Evolutionary conservation across 1,140 invertebrate species (phyloP).

Genomic region (Chlorops oryzae): DNA sequence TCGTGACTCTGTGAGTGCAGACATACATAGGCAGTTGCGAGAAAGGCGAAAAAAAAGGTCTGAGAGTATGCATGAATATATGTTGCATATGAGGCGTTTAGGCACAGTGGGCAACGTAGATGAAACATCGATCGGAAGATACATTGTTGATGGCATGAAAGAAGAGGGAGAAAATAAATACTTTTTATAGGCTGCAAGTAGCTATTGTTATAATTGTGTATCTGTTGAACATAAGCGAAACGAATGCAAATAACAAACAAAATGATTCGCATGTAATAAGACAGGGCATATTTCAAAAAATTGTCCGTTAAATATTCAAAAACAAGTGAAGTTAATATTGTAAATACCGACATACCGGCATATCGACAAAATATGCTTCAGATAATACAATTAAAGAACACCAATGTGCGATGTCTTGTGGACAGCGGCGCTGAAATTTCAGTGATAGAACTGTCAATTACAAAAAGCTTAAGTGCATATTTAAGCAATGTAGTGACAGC

Average conservation of each 20-base stretch:
- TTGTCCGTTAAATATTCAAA: neutral
- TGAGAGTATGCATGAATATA: conserved; percentile 4
- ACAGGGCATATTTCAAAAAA: no score
- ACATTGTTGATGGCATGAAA: conserved; percentile 1
- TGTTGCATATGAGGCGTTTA: neutral
- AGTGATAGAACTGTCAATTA: neutral
- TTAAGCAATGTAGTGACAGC: neutral
- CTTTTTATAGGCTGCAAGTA: neutral
- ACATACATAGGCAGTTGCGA: neutral
- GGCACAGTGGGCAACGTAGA: neutral
- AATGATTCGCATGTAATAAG: conserved; percentile 3
- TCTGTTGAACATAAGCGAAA: neutral
- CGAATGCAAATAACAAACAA: neutral
- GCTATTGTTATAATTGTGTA: neutral
- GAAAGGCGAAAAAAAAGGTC: neutral
- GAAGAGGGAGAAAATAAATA: neutral
- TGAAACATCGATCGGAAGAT: neutral
- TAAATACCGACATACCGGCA: neutral
- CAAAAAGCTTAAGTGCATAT: neutral
- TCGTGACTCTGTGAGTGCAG: neutral
- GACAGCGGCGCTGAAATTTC: conserved; percentile 1
- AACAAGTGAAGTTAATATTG: neutral
- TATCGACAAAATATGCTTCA: neutral
- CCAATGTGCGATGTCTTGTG: neutral
- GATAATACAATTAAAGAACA: neutral